Evolutionary conservation across 2,888 invertebrate species (phyloP).

Genomic region (Tachystola acroxantha): DNA sequence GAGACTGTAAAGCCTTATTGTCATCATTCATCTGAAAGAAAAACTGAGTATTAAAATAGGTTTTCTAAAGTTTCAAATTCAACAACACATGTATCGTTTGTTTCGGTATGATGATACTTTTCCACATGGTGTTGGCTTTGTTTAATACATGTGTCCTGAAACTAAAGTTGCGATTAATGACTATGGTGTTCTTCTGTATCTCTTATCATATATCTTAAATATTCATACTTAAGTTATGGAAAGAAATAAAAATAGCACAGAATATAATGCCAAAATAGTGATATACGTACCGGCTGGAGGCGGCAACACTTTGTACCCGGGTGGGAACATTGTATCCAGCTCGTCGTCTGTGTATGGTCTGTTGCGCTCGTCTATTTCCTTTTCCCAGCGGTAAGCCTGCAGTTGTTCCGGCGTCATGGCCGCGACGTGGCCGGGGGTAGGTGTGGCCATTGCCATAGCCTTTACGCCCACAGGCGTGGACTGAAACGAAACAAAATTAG

Average conservation of each 20-base stretch:
- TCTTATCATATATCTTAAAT: slow-evolving; percentile 16
- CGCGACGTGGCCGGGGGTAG: slow-evolving; percentile 96
- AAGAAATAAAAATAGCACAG: slow-evolving; percentile 7
- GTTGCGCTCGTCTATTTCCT: slow-evolving; percentile 99
- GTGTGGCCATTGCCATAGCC: slow-evolving; percentile 99
- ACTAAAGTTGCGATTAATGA: slow-evolving; percentile 67
- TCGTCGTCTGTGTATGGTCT: slow-evolving; percentile 98
- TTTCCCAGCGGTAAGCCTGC: slow-evolving; percentile 98
- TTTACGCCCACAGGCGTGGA: slow-evolving; percentile 93
- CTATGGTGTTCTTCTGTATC: slow-evolving; percentile 47
- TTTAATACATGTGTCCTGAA: slow-evolving; percentile 73
- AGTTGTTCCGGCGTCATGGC: slow-evolving; percentile 99
- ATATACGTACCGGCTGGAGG: slow-evolving; percentile 89
- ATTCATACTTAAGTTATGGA: slow-evolving; percentile 13
- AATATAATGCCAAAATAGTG: slow-evolving; percentile 11
- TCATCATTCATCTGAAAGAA: slow-evolving; percentile 75
- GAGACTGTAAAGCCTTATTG: slow-evolving; percentile 61
- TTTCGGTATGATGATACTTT: slow-evolving; percentile 31
- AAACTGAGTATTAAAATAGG: slow-evolving; percentile 61
- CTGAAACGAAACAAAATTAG: slow-evolving; percentile 24
- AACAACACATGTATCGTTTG: slow-evolving; percentile 49
- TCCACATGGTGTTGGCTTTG: slow-evolving; percentile 46
- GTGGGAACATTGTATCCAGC: slow-evolving; percentile 97
- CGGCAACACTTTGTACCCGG: slow-evolving; percentile 97
- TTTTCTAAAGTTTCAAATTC: slow-evolving; percentile 39